Evolutionary conservation across 1,140 invertebrate genomes (phyloP).

Genomic region (Oryctes rhinoceros): DNA sequence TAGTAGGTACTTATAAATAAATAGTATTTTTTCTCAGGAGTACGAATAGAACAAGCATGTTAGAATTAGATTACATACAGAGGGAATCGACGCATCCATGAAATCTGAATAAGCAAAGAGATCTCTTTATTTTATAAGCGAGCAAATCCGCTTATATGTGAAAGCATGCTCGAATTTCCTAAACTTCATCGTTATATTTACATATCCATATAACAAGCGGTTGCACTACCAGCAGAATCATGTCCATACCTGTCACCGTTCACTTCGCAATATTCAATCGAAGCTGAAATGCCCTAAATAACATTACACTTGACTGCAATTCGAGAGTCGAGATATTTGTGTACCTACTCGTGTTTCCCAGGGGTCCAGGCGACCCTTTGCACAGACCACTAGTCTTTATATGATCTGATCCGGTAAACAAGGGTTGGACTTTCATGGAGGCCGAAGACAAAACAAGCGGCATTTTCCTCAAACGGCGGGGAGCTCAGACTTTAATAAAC

Average conservation of each 20-base stretch:
- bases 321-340: slow-evolving; percentile 8
- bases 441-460: slow-evolving; percentile 10
- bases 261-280: background rate
- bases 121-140: too few relatives aligned
- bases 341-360: background rate
- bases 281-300: slow-evolving; percentile 20
- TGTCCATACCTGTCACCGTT: slow-evolving; percentile 7
- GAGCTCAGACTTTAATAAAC: slow-evolving; percentile 18
- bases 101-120: too few relatives aligned
- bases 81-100: too few relatives aligned
- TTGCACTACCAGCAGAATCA: background rate
- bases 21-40: too few relatives aligned
- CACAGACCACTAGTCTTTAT: slow-evolving; percentile 30
- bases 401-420: slow-evolving; percentile 22
- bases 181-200: too few relatives aligned
- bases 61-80: too few relatives aligned
- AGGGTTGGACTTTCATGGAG: slow-evolving; percentile 14
- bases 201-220: too few relatives aligned
- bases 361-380: background rate
- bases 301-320: slow-evolving; percentile 21
- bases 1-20: too few relatives aligned
- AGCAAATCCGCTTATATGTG: too few relatives aligned
- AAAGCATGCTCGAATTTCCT: too few relatives aligned
- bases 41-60: too few relatives aligned
- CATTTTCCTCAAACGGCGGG: background rate